Conservation (phyloP, 2,888 invertebrate species). For the Sarcophaga subvicina region DNA sequence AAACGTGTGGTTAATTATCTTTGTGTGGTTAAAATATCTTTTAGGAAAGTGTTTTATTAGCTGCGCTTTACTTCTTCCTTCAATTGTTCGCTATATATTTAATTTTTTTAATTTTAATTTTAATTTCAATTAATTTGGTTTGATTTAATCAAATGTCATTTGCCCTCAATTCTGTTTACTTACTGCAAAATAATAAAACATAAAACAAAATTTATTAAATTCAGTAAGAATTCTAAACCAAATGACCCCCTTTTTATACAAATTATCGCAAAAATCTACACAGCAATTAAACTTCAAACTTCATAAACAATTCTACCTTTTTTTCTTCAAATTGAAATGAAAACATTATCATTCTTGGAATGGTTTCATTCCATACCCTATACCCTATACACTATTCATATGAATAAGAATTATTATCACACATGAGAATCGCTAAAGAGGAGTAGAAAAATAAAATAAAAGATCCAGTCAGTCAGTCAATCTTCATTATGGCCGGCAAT, state of each 20-base stretch:
- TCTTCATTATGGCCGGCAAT: slow-evolving; percentile 36
- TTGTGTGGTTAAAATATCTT: too few relatives aligned
- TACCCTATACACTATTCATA: background rate
- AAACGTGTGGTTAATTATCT: too few relatives aligned
- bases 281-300: slow-evolving; percentile 13
- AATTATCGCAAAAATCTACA: slow-evolving; percentile 36
- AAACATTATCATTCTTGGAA: slow-evolving; percentile 67
- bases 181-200: background rate
- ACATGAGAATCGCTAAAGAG: background rate
- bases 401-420: background rate
- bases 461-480: slow-evolving; percentile 41
- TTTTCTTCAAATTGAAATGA: slow-evolving; percentile 47
- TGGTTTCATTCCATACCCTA: slow-evolving; percentile 23
- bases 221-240: background rate
- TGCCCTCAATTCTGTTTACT: slow-evolving; percentile 3
- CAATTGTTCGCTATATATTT: background rate
- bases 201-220: background rate
- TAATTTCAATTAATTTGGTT: background rate
- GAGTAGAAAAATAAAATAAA: background rate
- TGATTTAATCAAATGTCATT: slow-evolving; percentile 35
- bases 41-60: too few relatives aligned
- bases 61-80: background rate
- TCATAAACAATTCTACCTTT: background rate
- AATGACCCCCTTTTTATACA: slow-evolving; percentile 45
- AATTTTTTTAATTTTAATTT: background rate